phyloP scores from a whole-genome alignment of 2,888 invertebrate species.

The Drosophila melanosoma region DNA sequence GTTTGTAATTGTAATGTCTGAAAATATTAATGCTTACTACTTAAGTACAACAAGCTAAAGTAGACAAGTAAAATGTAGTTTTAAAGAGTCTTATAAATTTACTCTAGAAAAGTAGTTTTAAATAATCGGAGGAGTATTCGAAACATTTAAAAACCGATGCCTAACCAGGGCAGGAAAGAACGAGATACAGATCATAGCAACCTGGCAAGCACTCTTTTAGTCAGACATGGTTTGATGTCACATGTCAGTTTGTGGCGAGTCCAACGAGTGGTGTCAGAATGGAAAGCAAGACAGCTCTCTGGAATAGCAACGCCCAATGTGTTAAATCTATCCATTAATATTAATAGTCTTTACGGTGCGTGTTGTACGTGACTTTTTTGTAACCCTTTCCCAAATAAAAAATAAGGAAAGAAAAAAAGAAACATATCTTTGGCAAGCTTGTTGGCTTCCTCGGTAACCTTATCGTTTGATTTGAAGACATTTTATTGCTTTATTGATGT shows the following conservation, averaged over 20 bases:
- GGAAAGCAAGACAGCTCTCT: conserved; percentile 47
- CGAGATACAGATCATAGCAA: conserved; percentile 48
- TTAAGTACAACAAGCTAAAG: background rate
- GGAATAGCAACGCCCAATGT: conserved; percentile 76
- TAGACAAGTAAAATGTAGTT: too few relatives aligned
- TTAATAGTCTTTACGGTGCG: conserved; percentile 77
- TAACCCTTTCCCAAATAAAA: conserved; percentile 67
- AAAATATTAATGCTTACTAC: background rate
- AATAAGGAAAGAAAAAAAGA: background rate
- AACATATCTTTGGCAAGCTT: conserved; percentile 64
- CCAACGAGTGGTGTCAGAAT: conserved; percentile 35
- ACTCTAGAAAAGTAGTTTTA: background rate
- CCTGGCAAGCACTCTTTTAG: conserved; percentile 40
- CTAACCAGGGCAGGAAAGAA: conserved; percentile 11
- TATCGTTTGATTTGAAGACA: conserved; percentile 81
- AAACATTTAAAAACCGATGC: conserved; percentile 44
- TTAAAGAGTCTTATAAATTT: too few relatives aligned
- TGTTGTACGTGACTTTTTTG: conserved; percentile 79
- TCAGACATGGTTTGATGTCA: conserved; percentile 52
- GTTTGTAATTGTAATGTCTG: background rate
- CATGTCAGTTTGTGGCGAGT: conserved; percentile 72
- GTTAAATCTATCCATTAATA: conserved; percentile 82
- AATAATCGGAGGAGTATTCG: conserved; percentile 42
- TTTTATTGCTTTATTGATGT: conserved; percentile 82
- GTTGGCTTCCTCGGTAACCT: conserved; percentile 43